A percentile compares a stretch with the other conserved stretches of the same genome.
Conservation (phyloP, 2,797 vertebrate genomes). For the Euthynnus affinis region DNA sequence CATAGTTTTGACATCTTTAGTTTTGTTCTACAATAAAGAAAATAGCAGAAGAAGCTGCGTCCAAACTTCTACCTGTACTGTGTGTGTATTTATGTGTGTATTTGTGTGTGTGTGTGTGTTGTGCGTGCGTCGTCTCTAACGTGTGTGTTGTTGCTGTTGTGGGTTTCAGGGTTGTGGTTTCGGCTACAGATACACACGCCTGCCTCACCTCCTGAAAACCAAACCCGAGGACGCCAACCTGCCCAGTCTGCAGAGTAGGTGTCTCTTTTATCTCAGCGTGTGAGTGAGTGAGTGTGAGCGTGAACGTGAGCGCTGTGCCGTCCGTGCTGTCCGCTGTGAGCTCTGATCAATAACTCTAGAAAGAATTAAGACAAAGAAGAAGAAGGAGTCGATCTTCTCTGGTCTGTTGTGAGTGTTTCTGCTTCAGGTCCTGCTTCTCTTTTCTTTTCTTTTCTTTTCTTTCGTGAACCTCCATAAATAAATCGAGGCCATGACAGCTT, state of each 20-base stretch:
- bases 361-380: no score
- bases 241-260: constrained; percentile 98
- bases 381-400: no score
- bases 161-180: constrained; percentile 98
- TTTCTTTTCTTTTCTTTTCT: constrained; percentile 2
- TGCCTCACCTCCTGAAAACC: constrained; percentile 96
- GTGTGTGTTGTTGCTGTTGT: constrained; percentile 2
- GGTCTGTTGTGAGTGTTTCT: no score
- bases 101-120: neutral
- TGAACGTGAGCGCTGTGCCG: no score
- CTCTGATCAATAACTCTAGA: neutral
- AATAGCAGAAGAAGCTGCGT: no score
- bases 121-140: neutral
- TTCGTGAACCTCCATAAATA: constrained; percentile 50
- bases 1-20: no score
- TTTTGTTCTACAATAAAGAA: no score
- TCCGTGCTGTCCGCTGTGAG: neutral
- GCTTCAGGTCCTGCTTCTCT: neutral
- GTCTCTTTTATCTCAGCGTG: neutral
- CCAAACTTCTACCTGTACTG: no score
- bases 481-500: constrained; percentile 23
- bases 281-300: no score
- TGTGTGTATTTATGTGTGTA: no score
- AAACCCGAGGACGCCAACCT: constrained; percentile 97
- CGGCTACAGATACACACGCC: constrained; percentile 96